Conservation (phyloP, 2,113 vertebrate genomes). For the Diadophis punctatus region DNA sequence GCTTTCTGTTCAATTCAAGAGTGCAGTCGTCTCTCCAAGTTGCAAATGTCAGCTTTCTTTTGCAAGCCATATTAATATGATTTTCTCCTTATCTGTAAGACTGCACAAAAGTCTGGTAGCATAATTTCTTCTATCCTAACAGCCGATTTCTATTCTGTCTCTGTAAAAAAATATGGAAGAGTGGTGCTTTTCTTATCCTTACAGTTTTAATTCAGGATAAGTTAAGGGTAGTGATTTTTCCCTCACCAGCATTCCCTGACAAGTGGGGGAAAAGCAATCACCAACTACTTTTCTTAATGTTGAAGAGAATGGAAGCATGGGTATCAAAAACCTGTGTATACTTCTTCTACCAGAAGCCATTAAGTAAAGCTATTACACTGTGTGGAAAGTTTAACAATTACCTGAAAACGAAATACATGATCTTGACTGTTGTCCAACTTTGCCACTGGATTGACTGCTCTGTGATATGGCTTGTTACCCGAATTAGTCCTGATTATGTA, state of each 20-base stretch:
- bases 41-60: slow-evolving; percentile 5
- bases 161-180: not conserved
- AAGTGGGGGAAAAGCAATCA: not conserved
- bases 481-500: not conserved
- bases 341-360: not conserved
- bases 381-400: not conserved
- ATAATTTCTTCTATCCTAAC: not conserved
- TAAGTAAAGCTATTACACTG: not conserved
- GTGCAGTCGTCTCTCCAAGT: not conserved
- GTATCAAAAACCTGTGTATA: not conserved
- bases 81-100: not conserved
- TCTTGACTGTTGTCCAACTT: not conserved
- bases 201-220: not conserved
- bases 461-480: not conserved
- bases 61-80: not conserved
- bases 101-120: not conserved
- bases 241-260: not conserved
- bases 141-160: not conserved
- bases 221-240: not conserved
- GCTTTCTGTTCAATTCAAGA: not conserved
- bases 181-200: not conserved
- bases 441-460: not conserved
- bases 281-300: not conserved
- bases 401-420: not conserved
- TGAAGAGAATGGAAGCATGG: not conserved